These are phyloP conservation scores for Merops nubicus DNA, from an alignment of 2,113 vertebrate genomes.

Conservation along the genomic window DNA sequence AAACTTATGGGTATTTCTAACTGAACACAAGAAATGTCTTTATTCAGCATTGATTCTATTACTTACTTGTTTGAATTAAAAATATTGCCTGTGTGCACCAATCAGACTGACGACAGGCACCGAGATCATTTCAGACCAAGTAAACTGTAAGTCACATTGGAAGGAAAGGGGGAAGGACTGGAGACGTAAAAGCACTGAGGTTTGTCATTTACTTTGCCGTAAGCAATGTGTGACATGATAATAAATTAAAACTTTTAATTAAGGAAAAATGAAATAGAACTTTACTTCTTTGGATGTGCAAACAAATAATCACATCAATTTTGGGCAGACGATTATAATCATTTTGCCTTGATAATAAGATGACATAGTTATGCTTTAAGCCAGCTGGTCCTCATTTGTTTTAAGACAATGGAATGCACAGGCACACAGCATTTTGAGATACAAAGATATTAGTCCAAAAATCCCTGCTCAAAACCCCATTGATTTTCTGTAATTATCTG, in stretches of 20 bases:
- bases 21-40: neutral
- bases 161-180: neutral
- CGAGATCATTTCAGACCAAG: neutral
- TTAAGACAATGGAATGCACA: neutral
- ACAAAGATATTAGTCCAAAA: neutral
- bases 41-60: neutral
- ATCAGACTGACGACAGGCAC: neutral
- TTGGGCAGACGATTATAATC: neutral
- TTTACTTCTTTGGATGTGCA: neutral
- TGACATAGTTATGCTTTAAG: neutral
- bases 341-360: neutral
- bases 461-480: neutral
- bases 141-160: neutral
- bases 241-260: neutral
- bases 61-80: neutral
- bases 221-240: neutral
- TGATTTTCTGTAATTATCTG: neutral
- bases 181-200: neutral
- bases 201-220: neutral
- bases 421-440: neutral
- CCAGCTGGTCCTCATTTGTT: neutral
- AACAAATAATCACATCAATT: neutral
- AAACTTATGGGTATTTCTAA: neutral
- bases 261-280: neutral
- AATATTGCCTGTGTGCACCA: neutral